phyloP scores from a whole-genome alignment of 2,113 vertebrate genomes.

The Phycodurus eques region DNA sequence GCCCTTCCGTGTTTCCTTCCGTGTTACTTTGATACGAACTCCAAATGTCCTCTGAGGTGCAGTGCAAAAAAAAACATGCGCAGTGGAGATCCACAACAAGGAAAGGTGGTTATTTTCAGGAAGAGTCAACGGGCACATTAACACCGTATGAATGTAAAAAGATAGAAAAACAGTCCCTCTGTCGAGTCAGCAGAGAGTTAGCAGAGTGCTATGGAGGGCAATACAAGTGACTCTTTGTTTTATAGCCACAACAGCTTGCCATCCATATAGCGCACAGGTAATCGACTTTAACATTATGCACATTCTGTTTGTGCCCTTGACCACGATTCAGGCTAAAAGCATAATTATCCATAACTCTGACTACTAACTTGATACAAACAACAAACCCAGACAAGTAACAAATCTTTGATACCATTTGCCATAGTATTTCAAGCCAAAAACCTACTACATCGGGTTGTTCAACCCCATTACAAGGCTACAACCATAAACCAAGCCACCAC shows the following conservation, averaged over 20 bases:
- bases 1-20: background rate
- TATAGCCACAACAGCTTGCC: conserved; percentile 63
- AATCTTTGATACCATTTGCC: background rate
- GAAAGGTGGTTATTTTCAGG: background rate
- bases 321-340: conserved; percentile 17
- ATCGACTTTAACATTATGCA: conserved; percentile 66
- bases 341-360: background rate
- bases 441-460: background rate
- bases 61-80: background rate
- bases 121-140: conserved; percentile 5
- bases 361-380: background rate
- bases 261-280: conserved; percentile 62
- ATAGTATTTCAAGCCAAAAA: background rate
- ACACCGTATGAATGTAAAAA: conserved; percentile 23
- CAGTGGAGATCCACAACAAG: background rate
- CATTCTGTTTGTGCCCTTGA: conserved; percentile 52
- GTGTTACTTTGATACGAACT: background rate
- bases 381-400: background rate
- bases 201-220: conserved; percentile 63
- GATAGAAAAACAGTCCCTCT: conserved; percentile 25
- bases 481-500: background rate
- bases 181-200: conserved; percentile 35
- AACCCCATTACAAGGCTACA: background rate
- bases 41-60: background rate
- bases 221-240: conserved; percentile 66